Evolutionary conservation across 92 coral and sea anemone genomes (phyloP).

Genomic region (Actinostola sp.): DNA sequence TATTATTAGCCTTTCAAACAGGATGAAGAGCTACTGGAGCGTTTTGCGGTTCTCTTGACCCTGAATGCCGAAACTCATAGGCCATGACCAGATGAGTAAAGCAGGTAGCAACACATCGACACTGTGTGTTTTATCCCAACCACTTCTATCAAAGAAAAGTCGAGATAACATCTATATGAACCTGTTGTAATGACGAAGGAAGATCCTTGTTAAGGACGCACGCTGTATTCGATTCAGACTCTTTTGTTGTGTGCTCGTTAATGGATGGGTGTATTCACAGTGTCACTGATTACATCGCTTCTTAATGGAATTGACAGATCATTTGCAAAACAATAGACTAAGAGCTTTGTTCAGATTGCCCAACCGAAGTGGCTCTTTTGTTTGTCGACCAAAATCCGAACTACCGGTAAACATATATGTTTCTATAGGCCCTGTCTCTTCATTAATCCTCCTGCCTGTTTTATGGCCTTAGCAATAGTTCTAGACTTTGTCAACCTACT

Average conservation of each 20-base stretch:
- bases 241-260: conserved; percentile 5
- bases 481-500: too few species aligned
- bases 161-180: too few species aligned
- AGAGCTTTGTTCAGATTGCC: background rate
- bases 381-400: background rate
- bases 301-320: conserved; percentile 16
- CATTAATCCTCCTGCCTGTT: too few species aligned
- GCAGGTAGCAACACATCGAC: too few species aligned
- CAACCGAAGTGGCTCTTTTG: conserved; percentile 7
- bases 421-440: background rate
- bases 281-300: background rate
- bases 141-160: too few species aligned
- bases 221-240: background rate
- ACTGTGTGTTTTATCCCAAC: too few species aligned
- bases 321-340: background rate
- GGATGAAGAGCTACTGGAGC: background rate
- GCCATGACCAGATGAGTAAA: background rate
- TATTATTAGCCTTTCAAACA: background rate
- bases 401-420: conserved; percentile 7
- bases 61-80: background rate
- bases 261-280: conserved; percentile 2
- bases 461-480: too few species aligned
- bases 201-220: too few species aligned
- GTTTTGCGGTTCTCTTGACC: conserved; percentile 2
- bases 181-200: too few species aligned